These are phyloP conservation scores for Drosophila rufa DNA, from an alignment of 1,140 invertebrate genomes.

Conservation along the genomic window DNA sequence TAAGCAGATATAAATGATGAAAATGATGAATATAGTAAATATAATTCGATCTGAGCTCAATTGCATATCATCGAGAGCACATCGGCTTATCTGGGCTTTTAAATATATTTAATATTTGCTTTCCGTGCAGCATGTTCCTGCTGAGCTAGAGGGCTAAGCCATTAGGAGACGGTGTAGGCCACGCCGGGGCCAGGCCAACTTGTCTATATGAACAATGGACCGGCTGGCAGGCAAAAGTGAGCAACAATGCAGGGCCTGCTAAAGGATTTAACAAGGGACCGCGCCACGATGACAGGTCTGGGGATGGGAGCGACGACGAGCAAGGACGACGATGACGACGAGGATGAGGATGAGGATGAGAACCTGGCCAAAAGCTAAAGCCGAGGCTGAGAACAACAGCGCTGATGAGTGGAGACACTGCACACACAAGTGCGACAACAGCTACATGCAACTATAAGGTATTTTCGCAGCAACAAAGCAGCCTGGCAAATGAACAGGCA, in stretches of 20 bases:
- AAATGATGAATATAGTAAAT: background rate
- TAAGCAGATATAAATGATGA: background rate
- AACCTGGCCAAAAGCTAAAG: conserved; percentile 24
- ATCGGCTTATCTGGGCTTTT: background rate
- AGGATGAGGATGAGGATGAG: conserved; percentile 2
- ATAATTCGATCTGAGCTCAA: background rate
- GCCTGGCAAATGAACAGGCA: conserved; percentile 66
- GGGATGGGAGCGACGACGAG: conserved; percentile 9
- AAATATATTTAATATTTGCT: conserved; percentile 7
- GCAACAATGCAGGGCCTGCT: conserved; percentile 51
- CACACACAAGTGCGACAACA: conserved; percentile 58
- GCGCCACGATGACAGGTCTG: conserved; percentile 47
- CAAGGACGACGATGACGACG: conserved; percentile 1
- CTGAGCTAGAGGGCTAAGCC: conserved; percentile 48
- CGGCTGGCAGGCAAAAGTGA: conserved; percentile 61
- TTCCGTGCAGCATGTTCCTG: conserved; percentile 6
- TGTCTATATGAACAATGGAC: conserved; percentile 66
- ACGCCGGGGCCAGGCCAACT: conserved; percentile 56
- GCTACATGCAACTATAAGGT: conserved; percentile 56
- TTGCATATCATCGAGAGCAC: background rate
- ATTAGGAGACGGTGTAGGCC: conserved; percentile 54
- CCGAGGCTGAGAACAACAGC: conserved; percentile 43
- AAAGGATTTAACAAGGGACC: conserved; percentile 62
- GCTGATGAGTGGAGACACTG: conserved; percentile 61
- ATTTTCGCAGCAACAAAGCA: conserved; percentile 71